A percentile compares a stretch with the other conserved stretches of the same genome.
Evolutionary conservation across 2,797 vertebrate species (phyloP).

Genomic region (Tapera naevia): DNA sequence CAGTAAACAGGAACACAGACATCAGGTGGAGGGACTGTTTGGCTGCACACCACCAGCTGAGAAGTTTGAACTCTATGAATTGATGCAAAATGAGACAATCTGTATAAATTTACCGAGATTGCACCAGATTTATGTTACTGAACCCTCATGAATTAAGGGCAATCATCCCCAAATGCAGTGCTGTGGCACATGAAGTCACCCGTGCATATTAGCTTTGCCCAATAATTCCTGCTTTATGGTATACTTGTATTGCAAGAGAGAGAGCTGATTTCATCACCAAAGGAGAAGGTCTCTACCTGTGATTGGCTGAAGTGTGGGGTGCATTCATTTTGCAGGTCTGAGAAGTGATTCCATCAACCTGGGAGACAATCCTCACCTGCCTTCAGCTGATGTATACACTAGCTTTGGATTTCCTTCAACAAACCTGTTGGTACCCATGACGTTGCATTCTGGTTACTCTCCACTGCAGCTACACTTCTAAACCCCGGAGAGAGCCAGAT

Average conservation of each 20-base stretch:
- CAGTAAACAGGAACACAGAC: background rate
- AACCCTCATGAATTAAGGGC: background rate
- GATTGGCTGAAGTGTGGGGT: background rate
- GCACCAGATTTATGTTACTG: background rate
- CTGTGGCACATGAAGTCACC: background rate
- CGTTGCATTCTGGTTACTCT: background rate
- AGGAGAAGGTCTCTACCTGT: background rate
- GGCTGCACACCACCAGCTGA: background rate
- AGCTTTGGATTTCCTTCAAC: background rate
- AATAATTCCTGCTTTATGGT: background rate
- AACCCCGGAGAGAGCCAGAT: background rate
- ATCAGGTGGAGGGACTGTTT: rapidly evolving
- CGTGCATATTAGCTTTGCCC: background rate
- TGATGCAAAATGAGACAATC: background rate
- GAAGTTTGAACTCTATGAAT: background rate
- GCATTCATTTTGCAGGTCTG: background rate
- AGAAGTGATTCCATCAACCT: background rate
- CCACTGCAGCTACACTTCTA: background rate
- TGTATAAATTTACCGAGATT: background rate
- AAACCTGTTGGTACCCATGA: background rate
- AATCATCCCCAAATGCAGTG: background rate
- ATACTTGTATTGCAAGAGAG: background rate
- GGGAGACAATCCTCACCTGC: background rate
- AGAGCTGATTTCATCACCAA: background rate
- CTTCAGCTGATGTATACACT: background rate